Conservation (phyloP, 37 sponge, comb jelly and placozoan genomes). For the Haliclona indistincta region DNA sequence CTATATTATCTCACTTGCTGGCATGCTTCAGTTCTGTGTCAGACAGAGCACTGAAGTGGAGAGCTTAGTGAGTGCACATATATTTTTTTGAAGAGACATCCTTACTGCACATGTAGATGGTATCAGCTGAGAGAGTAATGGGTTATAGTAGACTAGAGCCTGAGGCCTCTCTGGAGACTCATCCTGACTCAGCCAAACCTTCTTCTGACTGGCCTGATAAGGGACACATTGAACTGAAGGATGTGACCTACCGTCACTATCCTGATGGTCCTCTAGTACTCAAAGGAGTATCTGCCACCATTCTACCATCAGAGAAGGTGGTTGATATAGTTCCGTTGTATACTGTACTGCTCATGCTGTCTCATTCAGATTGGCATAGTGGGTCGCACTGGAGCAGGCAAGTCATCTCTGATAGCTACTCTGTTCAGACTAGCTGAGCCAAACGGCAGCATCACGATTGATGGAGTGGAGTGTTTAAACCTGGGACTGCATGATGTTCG, state of each 20-base stretch:
- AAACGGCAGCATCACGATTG: slow-evolving; percentile 69
- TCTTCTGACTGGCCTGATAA: slow-evolving; percentile 60
- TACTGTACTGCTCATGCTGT: no score
- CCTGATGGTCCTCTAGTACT: slow-evolving; percentile 48
- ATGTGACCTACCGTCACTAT: slow-evolving; percentile 48
- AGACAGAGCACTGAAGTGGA: slow-evolving; percentile 85
- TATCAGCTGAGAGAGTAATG: slow-evolving; percentile 75
- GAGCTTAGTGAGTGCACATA: no score
- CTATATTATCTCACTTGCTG: slow-evolving; percentile 68
- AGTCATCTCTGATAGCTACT: slow-evolving; percentile 81
- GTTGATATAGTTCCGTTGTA: no score
- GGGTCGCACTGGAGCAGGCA: slow-evolving; percentile 95
- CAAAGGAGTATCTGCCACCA: slow-evolving; percentile 45
- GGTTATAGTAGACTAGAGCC: slow-evolving; percentile 44
- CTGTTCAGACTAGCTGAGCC: slow-evolving; percentile 91
- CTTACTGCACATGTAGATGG: slow-evolving; percentile 81
- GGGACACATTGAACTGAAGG: slow-evolving; percentile 43
- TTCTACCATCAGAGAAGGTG: slow-evolving; percentile 71
- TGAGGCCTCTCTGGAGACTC: slow-evolving; percentile 53
- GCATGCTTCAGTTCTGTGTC: slow-evolving; percentile 77
- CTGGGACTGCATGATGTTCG: slow-evolving; percentile 85
- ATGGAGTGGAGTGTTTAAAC: slow-evolving; percentile 67
- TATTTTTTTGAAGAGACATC: no score
- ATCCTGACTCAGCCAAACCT: slow-evolving; percentile 33
- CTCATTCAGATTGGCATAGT: slow-evolving; percentile 91